Percentiles rank a stretch among this genome's conserved stretches.
These are phyloP conservation scores for Alethe castanea DNA, from an alignment of 2,113 vertebrate genomes.

Conservation along the genomic window DNA sequence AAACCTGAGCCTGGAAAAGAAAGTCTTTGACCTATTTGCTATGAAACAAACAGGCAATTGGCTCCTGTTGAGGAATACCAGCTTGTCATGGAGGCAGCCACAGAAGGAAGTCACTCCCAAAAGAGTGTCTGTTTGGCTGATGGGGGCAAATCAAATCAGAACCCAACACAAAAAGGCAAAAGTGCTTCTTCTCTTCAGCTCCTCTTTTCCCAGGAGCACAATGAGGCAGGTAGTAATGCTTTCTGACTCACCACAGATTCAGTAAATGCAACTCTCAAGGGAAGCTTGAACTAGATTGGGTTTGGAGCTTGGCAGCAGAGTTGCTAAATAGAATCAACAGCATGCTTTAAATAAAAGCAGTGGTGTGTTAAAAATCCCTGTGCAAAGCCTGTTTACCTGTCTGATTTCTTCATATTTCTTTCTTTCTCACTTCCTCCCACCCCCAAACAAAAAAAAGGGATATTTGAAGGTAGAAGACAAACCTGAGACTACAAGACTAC, in stretches of 20 bases:
- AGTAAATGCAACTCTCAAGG: background rate
- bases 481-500: background rate
- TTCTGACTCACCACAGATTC: background rate
- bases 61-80: background rate
- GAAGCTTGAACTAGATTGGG: background rate
- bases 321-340: background rate
- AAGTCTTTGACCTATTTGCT: background rate
- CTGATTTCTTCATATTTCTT: background rate
- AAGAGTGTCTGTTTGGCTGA: background rate
- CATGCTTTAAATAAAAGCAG: slow-evolving; percentile 27
- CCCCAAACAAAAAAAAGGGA: background rate
- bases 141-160: background rate
- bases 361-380: background rate
- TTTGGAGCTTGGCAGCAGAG: slow-evolving; percentile 5
- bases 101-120: background rate
- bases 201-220: background rate
- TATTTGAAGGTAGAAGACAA: background rate
- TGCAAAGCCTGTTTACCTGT: background rate
- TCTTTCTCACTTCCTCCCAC: background rate
- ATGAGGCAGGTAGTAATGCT: background rate
- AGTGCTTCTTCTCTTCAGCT: background rate
- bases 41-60: background rate
- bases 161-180: background rate
- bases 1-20: background rate
- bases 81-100: background rate